Evolutionary conservation across 1,140 invertebrate genomes (phyloP).

Genomic region (Drosophila baimaii): DNA sequence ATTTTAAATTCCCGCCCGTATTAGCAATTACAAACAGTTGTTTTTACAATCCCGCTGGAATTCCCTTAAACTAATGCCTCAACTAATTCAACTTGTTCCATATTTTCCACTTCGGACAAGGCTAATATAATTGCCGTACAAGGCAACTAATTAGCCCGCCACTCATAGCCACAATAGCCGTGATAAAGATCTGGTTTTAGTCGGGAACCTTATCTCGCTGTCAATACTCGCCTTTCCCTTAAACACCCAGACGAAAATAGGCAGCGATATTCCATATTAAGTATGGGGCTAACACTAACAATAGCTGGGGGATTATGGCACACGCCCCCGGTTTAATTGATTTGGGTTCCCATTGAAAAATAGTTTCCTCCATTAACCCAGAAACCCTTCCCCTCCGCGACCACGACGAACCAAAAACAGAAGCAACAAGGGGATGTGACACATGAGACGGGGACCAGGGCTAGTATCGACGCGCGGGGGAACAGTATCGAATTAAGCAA

Average conservation of each 20-base stretch:
- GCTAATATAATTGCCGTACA: conserved; percentile 35
- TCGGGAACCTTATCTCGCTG: conserved; percentile 7
- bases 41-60: conserved; percentile 5
- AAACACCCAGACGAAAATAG: conserved; percentile 19
- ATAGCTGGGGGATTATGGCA: conserved; percentile 22
- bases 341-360: conserved; percentile 25
- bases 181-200: conserved; percentile 44
- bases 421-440: conserved; percentile 34
- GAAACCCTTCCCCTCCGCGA: neutral
- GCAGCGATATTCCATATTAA: conserved; percentile 11
- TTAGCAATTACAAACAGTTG: conserved; percentile 1
- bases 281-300: conserved; percentile 26
- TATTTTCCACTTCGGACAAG: conserved; percentile 6
- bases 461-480: conserved; percentile 8
- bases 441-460: conserved; percentile 36
- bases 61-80: neutral
- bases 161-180: conserved; percentile 22
- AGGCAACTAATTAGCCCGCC: conserved; percentile 40
- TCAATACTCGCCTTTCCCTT: conserved; percentile 20
- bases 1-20: neutral
- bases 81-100: neutral
- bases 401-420: neutral
- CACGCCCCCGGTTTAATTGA: conserved; percentile 25
- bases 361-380: conserved; percentile 50
- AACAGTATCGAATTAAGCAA: conserved; percentile 64